A percentile compares a stretch with the other conserved stretches of the same genome.
Evolutionary conservation across 2,888 invertebrate species (phyloP).

Genomic region (Chaetogeoica ovagalla): DNA sequence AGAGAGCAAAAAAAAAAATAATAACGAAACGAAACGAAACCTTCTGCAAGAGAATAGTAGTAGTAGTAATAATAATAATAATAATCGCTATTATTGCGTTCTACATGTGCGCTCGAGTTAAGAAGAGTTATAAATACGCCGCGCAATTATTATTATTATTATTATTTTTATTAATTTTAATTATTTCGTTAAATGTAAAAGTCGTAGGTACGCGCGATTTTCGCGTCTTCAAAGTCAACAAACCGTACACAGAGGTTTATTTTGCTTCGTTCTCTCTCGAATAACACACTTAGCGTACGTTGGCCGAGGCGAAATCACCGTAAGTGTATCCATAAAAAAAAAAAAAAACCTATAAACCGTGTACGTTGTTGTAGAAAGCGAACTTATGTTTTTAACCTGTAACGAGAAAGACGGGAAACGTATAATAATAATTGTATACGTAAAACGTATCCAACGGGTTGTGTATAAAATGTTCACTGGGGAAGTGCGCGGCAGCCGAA

Average conservation of each 20-base stretch:
- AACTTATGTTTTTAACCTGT: neutral
- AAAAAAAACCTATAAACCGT: too few species aligned
- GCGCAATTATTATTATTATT: neutral
- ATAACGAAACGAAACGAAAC: constrained; percentile 4
- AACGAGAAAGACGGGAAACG: too few species aligned
- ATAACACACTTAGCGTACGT: neutral
- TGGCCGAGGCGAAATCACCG: constrained; percentile 2
- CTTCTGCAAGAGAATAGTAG: neutral
- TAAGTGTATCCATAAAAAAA: too few species aligned
- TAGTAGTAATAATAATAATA: too few species aligned
- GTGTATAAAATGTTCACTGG: too few species aligned
- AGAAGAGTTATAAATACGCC: too few species aligned
- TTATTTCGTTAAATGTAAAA: constrained; percentile 12
- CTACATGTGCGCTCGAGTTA: constrained; percentile 45
- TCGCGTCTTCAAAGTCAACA: constrained; percentile 32
- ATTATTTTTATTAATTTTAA: too few species aligned
- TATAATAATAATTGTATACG: too few species aligned
- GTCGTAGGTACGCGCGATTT: neutral
- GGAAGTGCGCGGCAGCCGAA: too few species aligned
- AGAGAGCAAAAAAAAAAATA: neutral
- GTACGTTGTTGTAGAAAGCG: constrained; percentile 15
- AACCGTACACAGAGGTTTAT: constrained; percentile 19
- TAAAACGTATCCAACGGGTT: too few species aligned
- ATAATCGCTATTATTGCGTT: neutral
- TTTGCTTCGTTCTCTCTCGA: neutral